Base-by-base conservation (phyloP, 2,797 vertebrate species). In the Etheostoma nigrum region DNA sequence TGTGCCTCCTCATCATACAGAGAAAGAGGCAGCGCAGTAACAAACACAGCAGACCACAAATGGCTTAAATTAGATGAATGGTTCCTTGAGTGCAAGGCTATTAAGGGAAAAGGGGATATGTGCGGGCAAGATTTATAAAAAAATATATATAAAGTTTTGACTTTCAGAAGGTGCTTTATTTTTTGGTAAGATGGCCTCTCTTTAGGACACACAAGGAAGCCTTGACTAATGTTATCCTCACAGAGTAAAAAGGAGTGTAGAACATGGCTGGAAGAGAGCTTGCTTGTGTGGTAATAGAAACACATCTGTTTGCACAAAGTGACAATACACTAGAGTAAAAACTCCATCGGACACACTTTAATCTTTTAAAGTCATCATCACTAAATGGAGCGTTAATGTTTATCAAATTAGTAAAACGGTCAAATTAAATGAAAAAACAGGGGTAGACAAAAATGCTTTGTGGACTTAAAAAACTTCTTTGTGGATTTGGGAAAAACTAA, bases 21-120 rank as follows among this genome's bases (percentile, higher is more conserved):
- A 81, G 45, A 76, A 21, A 76, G 55, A 60, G 16, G 55, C 73
- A 53, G 42, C 6, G 45, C 8, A 48, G 57, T 36, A 47, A 64
- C 53, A 63, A 78, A 64, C 47, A 40, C 58, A 48, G 62, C 54
- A 79, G 79, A 73, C 59, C 80, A 67, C 85, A 86, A 83, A 74
- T 66, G 33, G 40, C 48, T 68, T 18, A 67, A 80, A 83, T 67
- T 66, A 68, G 21, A 53, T 59, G 6, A 76, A 81, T 67, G 30
- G 42, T 15, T 49, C 61, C 47, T 58, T 12, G 25, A 72, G 36
- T 12, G 49, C 18, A 21, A 19, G 13, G 45, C 1, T 45, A 7
- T 79, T 66, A 55, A 45, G 16, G 9, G 4, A 9, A 9, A 19
- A 27, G 53, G 21, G 36, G 36, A 25, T 2, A 11, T 33, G 9